A percentile compares a stretch with the other conserved stretches of the same genome.
These are phyloP conservation scores for Rhagium mordax DNA, from an alignment of 2,888 invertebrate species.

Conservation along the genomic window DNA sequence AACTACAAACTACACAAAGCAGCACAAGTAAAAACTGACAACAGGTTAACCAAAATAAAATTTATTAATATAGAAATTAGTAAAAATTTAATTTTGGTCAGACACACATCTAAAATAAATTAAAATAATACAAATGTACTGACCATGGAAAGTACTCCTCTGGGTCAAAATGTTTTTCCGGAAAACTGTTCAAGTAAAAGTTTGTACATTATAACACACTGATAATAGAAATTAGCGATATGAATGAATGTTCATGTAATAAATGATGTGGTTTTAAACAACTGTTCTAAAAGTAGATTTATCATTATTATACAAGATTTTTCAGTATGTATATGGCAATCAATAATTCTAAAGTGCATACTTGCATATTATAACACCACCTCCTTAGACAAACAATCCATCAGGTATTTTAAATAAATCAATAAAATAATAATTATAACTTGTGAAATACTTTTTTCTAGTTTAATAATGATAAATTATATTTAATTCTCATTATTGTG, in stretches of 20 bases:
- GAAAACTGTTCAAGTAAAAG: conserved; percentile 76
- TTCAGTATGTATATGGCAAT: neutral
- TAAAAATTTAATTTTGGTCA: conserved; percentile 23
- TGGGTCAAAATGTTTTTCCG: conserved; percentile 83
- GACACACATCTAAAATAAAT: conserved; percentile 17
- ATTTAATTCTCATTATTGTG: too few relatives aligned
- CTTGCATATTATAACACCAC: neutral
- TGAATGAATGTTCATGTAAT: conserved; percentile 5
- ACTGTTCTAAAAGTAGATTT: conserved; percentile 26
- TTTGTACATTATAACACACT: conserved; percentile 30
- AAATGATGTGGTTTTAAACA: conserved; percentile 18
- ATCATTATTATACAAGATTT: neutral
- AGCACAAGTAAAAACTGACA: conserved; percentile 26
- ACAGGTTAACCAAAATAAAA: conserved; percentile 24
- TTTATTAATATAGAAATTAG: neutral
- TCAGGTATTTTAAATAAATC: too few relatives aligned
- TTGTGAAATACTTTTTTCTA: too few relatives aligned
- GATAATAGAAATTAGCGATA: conserved; percentile 8
- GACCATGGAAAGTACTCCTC: conserved; percentile 87
- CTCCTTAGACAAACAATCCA: too few relatives aligned
- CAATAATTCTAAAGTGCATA: neutral
- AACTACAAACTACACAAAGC: conserved; percentile 24
- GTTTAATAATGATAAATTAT: too few relatives aligned
- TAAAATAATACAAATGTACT: conserved; percentile 70
- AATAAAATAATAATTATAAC: too few relatives aligned